Percentiles rank a stretch among this genome's conserved stretches.
These are phyloP conservation scores for Nomada flava DNA, from an alignment of 2,888 invertebrate genomes.

Conservation along the genomic window DNA sequence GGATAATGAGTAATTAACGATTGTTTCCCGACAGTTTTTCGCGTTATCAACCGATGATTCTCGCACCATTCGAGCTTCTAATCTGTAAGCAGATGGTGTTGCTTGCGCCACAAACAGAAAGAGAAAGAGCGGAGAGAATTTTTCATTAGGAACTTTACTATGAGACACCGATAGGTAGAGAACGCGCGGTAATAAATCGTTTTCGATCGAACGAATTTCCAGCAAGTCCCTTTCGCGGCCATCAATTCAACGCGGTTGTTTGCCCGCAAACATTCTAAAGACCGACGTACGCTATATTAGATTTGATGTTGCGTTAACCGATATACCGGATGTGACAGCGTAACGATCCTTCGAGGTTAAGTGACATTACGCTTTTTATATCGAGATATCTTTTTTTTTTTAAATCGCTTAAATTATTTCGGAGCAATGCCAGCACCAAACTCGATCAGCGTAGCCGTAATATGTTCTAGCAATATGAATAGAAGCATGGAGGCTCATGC, in stretches of 20 bases:
- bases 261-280: not conserved
- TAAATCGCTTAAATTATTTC: slow-evolving; percentile 1
- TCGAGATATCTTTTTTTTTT: slow-evolving; percentile 26
- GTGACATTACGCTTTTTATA: slow-evolving; percentile 40
- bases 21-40: not conserved
- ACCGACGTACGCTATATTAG: not conserved
- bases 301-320: slow-evolving; percentile 30
- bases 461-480: slow-evolving; percentile 99
- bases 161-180: slow-evolving; percentile 23
- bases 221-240: not conserved
- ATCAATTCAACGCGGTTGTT: not conserved
- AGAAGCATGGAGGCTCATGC: slow-evolving; percentile 99
- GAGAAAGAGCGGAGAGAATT: not conserved
- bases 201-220: not conserved
- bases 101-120: not conserved
- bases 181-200: not conserved
- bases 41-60: slow-evolving; percentile 9
- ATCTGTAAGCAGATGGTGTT: not conserved
- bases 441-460: slow-evolving; percentile 93
- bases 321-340: slow-evolving; percentile 56
- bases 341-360: slow-evolving; percentile 52
- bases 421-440: slow-evolving; percentile 78
- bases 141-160: slow-evolving; percentile 21
- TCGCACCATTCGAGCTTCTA: not conserved
- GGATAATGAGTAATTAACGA: no score